Base-by-base conservation (phyloP, 2,113 vertebrate genomes). In the Thryonomys swinderianus region DNA sequence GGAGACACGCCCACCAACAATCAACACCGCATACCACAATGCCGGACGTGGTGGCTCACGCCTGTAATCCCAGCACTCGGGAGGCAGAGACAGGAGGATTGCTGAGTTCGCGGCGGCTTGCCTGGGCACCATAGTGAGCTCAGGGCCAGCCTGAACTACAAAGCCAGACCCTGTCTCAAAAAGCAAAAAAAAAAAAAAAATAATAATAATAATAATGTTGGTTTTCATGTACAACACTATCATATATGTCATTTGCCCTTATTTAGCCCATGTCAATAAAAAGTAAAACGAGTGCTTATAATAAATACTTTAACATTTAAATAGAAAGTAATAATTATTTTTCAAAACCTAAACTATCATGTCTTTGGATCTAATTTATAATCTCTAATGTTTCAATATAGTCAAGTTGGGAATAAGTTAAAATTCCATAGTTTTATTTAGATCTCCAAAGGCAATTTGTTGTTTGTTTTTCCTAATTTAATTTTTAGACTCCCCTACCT, bases 241-340 rank as follows among this genome's bases (percentile, higher is more conserved):
- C 84, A n/a, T 20, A n/a, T 27, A 84, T 55, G 4, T 42, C 5
- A 30, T 73, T 79, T 42, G 0, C 0, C 30, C 2, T 55, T 40
- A 64, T n/a, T n/a, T n/a, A n/a, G n/a, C 55, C 27, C 5, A 14
- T 42, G 2, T 67, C 27, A 93, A n/a, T 67, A 23, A 90, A 59
- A 91, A 48, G n/a, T 59, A 51, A n/a, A n/a, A n/a, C 90, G 66
- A 57, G 4, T 62, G 20, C 17, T 27, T 74, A 51, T 59, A 3
- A 34, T 9, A 73, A 88, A 30, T 74, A 79, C 2, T 51, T 88
- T 84, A 32, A 13, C 66, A 94, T 76, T 94, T 91, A 94, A 91
- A 40, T 21, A 73, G 25, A 2, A 82, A 40, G 0, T 48, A 59
- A 85, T 85, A 79, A 37, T 66, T 84, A 74, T 57, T 90, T 91